phyloP scores from a whole-genome alignment of 2,113 vertebrate genomes.

The Gopherus evgoodei region DNA sequence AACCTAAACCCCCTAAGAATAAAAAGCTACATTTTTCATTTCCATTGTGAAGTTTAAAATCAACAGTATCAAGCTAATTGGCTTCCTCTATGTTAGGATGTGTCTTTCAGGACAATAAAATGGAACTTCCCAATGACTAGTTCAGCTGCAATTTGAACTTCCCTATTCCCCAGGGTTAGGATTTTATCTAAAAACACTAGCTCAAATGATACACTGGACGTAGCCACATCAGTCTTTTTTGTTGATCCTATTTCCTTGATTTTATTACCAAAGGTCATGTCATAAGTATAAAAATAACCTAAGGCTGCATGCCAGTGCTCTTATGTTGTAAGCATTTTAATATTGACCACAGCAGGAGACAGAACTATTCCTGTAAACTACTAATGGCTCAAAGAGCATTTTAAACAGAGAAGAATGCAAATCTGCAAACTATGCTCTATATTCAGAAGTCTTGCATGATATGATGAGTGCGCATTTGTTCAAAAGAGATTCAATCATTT shows the following conservation, averaged over 20 bases:
- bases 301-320: neutral
- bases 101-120: neutral
- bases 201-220: neutral
- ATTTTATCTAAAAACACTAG: neutral
- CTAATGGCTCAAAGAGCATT: neutral
- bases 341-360: neutral
- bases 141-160: neutral
- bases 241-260: neutral
- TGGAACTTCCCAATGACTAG: neutral
- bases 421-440: neutral
- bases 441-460: neutral
- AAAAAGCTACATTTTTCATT: neutral
- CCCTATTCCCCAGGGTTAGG: neutral
- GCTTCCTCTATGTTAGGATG: neutral
- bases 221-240: neutral
- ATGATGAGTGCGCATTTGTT: accelerated
- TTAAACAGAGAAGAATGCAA: neutral
- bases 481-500: neutral
- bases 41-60: neutral
- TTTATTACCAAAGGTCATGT: neutral
- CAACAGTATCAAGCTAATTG: neutral
- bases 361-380: neutral
- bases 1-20: neutral
- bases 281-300: neutral
- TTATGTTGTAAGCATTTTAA: neutral